Evolutionary conservation across 2,888 invertebrate species (phyloP).

Genomic region (Himalopsyche kuldschensis): DNA sequence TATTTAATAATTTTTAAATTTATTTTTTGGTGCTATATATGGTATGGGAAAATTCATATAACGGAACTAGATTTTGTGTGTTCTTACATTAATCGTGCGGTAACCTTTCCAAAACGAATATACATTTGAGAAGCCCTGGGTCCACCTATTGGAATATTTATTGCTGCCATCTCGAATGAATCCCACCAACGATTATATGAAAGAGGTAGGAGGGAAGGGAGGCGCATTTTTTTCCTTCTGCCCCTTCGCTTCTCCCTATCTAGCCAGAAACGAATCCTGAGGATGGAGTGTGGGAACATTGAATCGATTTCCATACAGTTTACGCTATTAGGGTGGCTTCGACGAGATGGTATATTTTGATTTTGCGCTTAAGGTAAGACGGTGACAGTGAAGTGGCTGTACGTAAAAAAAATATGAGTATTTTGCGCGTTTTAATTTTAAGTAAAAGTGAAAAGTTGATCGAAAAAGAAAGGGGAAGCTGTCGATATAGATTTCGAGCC

Average conservation of each 20-base stretch:
- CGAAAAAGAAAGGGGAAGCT: too few species aligned
- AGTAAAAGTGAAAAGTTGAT: not conserved
- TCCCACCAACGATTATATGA: not conserved
- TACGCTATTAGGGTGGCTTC: conserved; percentile 1
- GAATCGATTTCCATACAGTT: conserved; percentile 1
- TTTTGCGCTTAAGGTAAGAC: not conserved
- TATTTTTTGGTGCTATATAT: too few species aligned
- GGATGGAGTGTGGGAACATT: not conserved
- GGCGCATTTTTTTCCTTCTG: not conserved
- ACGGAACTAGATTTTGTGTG: too few species aligned
- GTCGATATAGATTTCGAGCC: too few species aligned
- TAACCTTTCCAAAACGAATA: not conserved
- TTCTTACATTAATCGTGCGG: too few species aligned
- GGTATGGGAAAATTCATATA: too few species aligned
- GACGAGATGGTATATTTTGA: not conserved
- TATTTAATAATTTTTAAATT: too few species aligned
- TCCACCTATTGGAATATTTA: conserved; percentile 1
- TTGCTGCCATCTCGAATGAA: conserved; percentile 1
- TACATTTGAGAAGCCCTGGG: not conserved
- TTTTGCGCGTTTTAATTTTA: not conserved
- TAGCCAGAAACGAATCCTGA: not conserved
- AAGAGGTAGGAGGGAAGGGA: not conserved
- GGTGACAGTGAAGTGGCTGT: not conserved
- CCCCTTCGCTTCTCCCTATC: not conserved
- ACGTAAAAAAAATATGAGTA: not conserved